Conservation (phyloP, 2,888 invertebrate genomes). For the Eulithis prunata region DNA sequence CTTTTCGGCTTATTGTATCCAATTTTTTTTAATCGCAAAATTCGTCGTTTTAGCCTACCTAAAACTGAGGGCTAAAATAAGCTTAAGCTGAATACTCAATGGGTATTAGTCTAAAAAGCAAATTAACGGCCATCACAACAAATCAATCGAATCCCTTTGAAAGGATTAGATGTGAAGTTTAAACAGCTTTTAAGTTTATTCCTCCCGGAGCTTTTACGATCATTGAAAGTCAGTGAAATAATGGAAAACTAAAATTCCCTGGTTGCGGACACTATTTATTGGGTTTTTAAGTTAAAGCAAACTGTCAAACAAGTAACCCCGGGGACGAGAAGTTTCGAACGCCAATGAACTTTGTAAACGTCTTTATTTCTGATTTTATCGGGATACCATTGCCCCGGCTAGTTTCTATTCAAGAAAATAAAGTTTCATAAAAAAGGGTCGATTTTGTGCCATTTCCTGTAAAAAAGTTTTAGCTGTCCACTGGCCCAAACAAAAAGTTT, state of each 20-base stretch:
- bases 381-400: conserved; percentile 46
- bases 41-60: too few relatives aligned
- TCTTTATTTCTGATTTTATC: conserved; percentile 72
- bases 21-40: too few relatives aligned
- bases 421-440: conserved; percentile 13
- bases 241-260: conserved; percentile 63
- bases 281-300: conserved; percentile 71
- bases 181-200: conserved; percentile 40
- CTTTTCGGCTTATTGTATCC: too few relatives aligned
- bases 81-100: too few relatives aligned
- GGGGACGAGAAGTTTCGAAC: conserved; percentile 63
- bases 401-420: conserved; percentile 32
- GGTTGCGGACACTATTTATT: conserved; percentile 72
- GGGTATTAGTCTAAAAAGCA: too few relatives aligned
- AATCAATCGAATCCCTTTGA: conserved; percentile 3
- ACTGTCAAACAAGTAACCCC: conserved; percentile 70
- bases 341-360: conserved; percentile 65
- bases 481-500: too few relatives aligned
- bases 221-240: conserved; percentile 58
- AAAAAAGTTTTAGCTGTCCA: not conserved
- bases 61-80: too few relatives aligned
- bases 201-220: conserved; percentile 53
- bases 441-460: conserved; percentile 5
- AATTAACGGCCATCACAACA: not conserved
- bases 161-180: not conserved